Evolutionary conservation across 2,113 vertebrate genomes (phyloP), one percentile per base, ranked within the genome.

Genomic region (Origma solitaria): DNA sequence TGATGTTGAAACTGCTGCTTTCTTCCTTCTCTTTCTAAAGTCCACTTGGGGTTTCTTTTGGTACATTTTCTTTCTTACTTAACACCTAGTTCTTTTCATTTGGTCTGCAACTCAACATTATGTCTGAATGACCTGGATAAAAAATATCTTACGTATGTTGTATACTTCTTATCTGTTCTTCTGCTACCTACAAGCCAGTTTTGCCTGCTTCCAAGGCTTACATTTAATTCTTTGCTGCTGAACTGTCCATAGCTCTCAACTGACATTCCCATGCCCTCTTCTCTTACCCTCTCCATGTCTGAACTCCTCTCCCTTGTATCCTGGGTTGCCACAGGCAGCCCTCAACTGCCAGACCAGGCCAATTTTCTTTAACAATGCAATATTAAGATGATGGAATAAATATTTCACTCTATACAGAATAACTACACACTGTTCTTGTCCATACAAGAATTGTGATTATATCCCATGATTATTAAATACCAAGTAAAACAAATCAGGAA

Each of bases 11-110:
- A 31, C 5, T 71, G 21, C 19, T 16, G 10, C 21, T 86, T 94
- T 69, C 35, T 76, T 87, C 22, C 25, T 50, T 66, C 38, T 60
- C 28, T 62, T 92, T 86, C 60, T 42, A 30, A 66, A 24, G n/a
- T 35, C 13, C 2, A 1, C 16, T 27, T 2, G 0, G 13, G 15
- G 13, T 10, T 62, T 33, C 40, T 73, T 70, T 66, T 45, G 15
- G 4, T 56, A 35, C 19, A 20, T 35, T 64, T 88, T 71, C 56
- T 42, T 71, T 68, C 16, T 38, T 44, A 27, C 12, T 82, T 79
- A 31, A 58, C 9, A 82, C 6, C 30, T 75, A 33, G 4, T n/a
- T 70, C 7, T 88, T 87, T 81, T 70, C 5, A 40, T 69, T 64
- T 54, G 9, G 13, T 64, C 40, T 60, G 49, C 45, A 90, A 35